Conservation (phyloP, 2,113 vertebrate genomes). For the Indicator indicator region DNA sequence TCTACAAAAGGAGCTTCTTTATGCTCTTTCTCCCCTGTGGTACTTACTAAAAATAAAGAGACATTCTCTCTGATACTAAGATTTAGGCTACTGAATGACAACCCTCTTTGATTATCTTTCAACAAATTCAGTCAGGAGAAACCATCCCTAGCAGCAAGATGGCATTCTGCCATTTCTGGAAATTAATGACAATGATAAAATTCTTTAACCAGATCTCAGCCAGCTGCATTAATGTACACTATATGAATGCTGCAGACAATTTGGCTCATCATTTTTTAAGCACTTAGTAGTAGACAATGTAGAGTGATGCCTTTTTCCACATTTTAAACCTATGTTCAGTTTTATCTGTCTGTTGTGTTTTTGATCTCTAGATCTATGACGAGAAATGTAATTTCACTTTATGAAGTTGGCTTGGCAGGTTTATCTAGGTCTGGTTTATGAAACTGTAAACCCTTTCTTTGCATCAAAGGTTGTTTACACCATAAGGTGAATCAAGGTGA, state of each 20-base stretch:
- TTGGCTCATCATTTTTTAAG: background rate
- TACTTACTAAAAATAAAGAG: slow-evolving; percentile 35
- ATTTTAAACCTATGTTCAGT: background rate
- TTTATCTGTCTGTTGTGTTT: background rate
- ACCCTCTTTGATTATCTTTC: slow-evolving; percentile 28
- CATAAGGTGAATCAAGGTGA: background rate
- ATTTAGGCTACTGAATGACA: slow-evolving; percentile 7
- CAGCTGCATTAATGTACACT: background rate
- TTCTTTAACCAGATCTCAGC: background rate
- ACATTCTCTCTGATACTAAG: background rate
- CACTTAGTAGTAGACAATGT: background rate
- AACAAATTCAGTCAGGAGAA: background rate
- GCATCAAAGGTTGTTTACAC: background rate
- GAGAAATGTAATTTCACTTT: background rate
- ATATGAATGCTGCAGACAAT: background rate
- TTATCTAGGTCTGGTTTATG: background rate
- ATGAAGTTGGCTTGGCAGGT: background rate
- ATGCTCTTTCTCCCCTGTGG: background rate
- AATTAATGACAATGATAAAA: slow-evolving; percentile 14
- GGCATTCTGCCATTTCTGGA: background rate
- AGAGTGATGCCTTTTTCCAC: background rate
- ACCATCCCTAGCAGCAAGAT: background rate
- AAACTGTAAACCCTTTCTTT: background rate
- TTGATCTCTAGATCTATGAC: background rate
- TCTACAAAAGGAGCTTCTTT: background rate